These are phyloP conservation scores for Acromyrmex heyeri DNA, from an alignment of 1,140 invertebrate genomes.

Conservation along the genomic window DNA sequence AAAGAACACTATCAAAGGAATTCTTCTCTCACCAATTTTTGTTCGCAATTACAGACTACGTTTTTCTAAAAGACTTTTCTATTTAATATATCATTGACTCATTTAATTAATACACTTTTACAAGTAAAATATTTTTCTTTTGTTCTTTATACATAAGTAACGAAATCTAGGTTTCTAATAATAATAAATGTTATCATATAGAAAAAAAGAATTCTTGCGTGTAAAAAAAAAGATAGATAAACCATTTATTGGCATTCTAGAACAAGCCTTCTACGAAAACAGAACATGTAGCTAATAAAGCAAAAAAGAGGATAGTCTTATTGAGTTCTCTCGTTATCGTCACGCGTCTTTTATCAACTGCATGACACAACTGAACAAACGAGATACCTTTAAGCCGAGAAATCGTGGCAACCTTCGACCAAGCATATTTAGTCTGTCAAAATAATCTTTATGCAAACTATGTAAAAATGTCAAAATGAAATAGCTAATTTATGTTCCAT, in stretches of 20 bases:
- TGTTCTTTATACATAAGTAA: background rate
- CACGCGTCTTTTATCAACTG: constrained; percentile 41
- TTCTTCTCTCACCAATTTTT: background rate
- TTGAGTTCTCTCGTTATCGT: constrained; percentile 31
- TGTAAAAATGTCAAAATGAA: background rate
- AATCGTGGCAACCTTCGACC: background rate
- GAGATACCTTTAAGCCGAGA: constrained; percentile 26
- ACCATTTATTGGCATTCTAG: too few species aligned
- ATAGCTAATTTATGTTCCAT: background rate
- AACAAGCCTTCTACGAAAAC: too few species aligned
- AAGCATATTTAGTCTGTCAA: background rate
- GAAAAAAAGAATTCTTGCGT: constrained; percentile 3
- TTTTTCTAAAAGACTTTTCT: background rate
- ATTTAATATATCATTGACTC: background rate
- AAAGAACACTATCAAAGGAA: background rate
- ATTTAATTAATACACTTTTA: constrained; percentile 14
- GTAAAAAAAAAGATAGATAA: background rate
- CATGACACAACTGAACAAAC: constrained; percentile 45
- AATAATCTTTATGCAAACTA: constrained; percentile 23
- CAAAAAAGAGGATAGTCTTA: constrained; percentile 17
- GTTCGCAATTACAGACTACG: background rate
- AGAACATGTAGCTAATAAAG: too few species aligned
- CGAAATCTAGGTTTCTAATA: background rate
- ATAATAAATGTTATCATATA: background rate
- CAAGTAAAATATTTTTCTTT: background rate